phyloP scores from a whole-genome alignment of 2,797 vertebrate species.

The Sitta carolinensis region DNA sequence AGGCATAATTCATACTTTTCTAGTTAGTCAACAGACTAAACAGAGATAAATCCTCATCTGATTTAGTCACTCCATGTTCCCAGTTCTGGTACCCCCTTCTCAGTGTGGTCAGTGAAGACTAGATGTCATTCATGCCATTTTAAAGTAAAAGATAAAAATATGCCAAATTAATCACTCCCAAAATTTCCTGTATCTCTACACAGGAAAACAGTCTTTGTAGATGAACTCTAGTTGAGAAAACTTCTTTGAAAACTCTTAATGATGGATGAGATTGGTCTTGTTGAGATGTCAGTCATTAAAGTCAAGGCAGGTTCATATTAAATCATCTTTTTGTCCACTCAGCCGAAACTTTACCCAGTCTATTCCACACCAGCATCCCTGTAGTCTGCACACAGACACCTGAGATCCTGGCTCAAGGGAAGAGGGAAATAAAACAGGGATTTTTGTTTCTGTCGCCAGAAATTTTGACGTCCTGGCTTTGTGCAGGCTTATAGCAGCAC shows the following conservation, averaged over 20 bases:
- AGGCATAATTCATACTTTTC: neutral
- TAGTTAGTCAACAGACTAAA: neutral
- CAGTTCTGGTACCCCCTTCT: neutral
- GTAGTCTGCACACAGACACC: neutral
- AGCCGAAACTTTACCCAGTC: neutral
- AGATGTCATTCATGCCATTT: neutral
- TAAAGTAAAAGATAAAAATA: neutral
- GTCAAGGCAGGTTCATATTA: neutral
- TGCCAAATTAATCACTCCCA: neutral
- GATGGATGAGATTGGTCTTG: neutral
- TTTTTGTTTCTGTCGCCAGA: neutral
- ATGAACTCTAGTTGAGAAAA: neutral
- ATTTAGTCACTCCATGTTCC: neutral
- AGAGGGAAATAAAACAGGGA: neutral
- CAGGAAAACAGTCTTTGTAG: neutral
- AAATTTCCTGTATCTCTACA: neutral
- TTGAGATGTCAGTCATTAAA: neutral
- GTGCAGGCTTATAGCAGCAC: neutral
- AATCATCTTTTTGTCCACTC: neutral
- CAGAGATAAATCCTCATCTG: neutral
- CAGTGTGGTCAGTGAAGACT: neutral
- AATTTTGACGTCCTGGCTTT: neutral
- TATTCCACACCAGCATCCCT: neutral
- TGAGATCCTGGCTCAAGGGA: neutral
- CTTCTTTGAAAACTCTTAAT: neutral